Evolutionary conservation across 1,140 invertebrate species (phyloP).

Genomic region (Drosophila pachea): DNA sequence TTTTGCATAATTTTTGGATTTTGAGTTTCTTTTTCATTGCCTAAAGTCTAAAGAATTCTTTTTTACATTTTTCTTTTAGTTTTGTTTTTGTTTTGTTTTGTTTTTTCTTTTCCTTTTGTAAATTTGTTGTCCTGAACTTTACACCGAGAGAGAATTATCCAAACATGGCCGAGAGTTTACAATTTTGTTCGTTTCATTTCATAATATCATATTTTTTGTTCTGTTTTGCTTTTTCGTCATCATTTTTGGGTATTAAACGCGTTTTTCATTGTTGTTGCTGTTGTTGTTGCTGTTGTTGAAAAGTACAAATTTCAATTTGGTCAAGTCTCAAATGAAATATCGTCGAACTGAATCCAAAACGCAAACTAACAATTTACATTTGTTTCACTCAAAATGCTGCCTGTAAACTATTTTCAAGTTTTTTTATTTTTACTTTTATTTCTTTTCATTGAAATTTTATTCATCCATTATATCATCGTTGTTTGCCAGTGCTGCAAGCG

Average conservation of each 20-base stretch:
- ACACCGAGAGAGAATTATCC: slow-evolving; percentile 79
- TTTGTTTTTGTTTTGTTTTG: slow-evolving; percentile 48
- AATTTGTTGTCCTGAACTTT: slow-evolving; percentile 78
- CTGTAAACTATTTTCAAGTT: slow-evolving; percentile 72
- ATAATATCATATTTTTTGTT: slow-evolving; percentile 54
- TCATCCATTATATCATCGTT: slow-evolving; percentile 19
- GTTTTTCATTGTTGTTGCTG: slow-evolving; percentile 46
- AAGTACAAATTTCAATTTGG: slow-evolving; percentile 66
- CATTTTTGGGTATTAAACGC: slow-evolving; percentile 57
- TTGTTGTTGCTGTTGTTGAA: slow-evolving; percentile 51
- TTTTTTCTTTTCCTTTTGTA: slow-evolving; percentile 50
- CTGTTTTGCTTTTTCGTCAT: slow-evolving; percentile 51
- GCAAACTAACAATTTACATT: slow-evolving; percentile 34
- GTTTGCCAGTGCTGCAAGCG: slow-evolving; percentile 34
- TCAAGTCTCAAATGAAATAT: slow-evolving; percentile 35
- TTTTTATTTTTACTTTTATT: slow-evolving; percentile 31
- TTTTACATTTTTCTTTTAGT: slow-evolving; percentile 42
- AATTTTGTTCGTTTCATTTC: slow-evolving; percentile 68
- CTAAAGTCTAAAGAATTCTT: slow-evolving; percentile 55
- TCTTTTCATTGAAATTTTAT: slow-evolving; percentile 27
- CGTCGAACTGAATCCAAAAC: slow-evolving; percentile 35
- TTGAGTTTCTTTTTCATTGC: slow-evolving; percentile 56
- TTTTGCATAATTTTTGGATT: slow-evolving; percentile 75
- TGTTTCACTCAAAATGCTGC: slow-evolving; percentile 67
- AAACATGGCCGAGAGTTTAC: slow-evolving; percentile 78